A percentile compares a stretch with the other conserved stretches of the same genome.
Conservation (phyloP, 2,888 invertebrate species). For the Tanytarsus gracilentus region DNA sequence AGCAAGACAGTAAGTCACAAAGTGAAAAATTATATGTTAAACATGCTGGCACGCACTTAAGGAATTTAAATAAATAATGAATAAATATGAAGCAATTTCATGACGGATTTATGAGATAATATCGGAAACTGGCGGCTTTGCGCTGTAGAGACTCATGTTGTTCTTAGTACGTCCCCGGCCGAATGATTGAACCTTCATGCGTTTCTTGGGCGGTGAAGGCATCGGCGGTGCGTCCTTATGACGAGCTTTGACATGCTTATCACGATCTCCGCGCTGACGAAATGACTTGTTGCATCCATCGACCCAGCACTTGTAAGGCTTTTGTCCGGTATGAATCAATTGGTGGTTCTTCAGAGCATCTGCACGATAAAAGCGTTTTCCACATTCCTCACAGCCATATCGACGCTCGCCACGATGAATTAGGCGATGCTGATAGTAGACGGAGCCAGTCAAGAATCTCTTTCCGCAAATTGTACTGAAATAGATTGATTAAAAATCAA, state of each 20-base stretch:
- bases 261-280: constrained; percentile 50
- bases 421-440: constrained; percentile 54
- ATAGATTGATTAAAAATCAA: neutral
- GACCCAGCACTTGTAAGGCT: constrained; percentile 45
- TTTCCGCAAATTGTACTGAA: constrained; percentile 50
- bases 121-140: constrained; percentile 4
- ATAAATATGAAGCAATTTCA: too few relatives aligned
- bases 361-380: constrained; percentile 54
- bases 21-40: too few relatives aligned
- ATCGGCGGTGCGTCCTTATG: constrained; percentile 37
- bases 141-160: neutral
- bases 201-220: neutral
- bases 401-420: constrained; percentile 55
- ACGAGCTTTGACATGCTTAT: constrained; percentile 49
- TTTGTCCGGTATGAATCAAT: constrained; percentile 40
- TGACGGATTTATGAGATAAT: too few relatives aligned
- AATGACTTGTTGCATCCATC: constrained; percentile 47
- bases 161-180: constrained; percentile 4
- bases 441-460: constrained; percentile 54
- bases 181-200: neutral
- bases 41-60: too few relatives aligned
- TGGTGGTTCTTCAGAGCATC: constrained; percentile 53
- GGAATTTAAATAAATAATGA: too few relatives aligned
- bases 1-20: too few relatives aligned
- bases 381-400: constrained; percentile 55